phyloP scores from a whole-genome alignment of 2,888 invertebrate genomes.

The Hipparchia semele region DNA sequence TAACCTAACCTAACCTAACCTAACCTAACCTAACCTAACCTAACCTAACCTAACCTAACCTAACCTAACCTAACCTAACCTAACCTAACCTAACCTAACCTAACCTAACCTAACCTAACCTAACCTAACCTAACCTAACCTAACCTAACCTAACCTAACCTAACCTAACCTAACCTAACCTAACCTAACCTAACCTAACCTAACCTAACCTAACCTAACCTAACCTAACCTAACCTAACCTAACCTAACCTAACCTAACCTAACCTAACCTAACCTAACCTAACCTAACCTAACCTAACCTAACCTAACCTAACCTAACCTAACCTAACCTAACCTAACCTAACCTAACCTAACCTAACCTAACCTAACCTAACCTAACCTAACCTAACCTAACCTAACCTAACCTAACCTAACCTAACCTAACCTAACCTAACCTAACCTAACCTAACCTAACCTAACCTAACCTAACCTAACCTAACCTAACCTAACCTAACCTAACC shows the following conservation, averaged over 20 bases:
- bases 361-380: constrained; percentile 36
- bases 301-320: constrained; percentile 32
- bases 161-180: constrained; percentile 33
- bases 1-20: constrained; percentile 14
- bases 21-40: constrained; percentile 23
- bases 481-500: constrained; percentile 39
- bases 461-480: constrained; percentile 26
- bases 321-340: constrained; percentile 30
- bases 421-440: constrained; percentile 31
- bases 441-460: constrained; percentile 37
- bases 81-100: constrained; percentile 31
- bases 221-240: constrained; percentile 35
- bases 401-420: constrained; percentile 36
- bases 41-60: constrained; percentile 28
- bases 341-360: constrained; percentile 27
- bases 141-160: constrained; percentile 29
- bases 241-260: constrained; percentile 33
- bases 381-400: constrained; percentile 39
- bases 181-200: constrained; percentile 33
- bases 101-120: constrained; percentile 33
- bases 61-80: constrained; percentile 28
- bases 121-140: constrained; percentile 33
- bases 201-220: constrained; percentile 2
- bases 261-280: constrained; percentile 32
- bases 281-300: constrained; percentile 32